These are phyloP conservation scores for Pachypsylla venusta DNA, from an alignment of 1,140 invertebrate genomes.

Conservation along the genomic window DNA sequence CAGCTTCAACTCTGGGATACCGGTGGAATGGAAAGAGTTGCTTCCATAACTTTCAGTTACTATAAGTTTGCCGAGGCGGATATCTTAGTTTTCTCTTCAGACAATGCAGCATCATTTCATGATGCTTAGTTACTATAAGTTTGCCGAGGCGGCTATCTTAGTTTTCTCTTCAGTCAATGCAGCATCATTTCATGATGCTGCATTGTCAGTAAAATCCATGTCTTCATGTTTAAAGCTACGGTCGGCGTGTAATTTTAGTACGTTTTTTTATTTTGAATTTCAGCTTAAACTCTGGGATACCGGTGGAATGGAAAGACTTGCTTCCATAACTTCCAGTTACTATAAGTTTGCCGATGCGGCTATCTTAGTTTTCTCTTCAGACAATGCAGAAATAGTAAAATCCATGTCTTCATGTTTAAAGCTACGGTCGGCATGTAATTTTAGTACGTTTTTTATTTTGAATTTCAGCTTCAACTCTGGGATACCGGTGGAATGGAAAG, in stretches of 20 bases:
- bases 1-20: slow-evolving; percentile 87
- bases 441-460: slow-evolving; percentile 23
- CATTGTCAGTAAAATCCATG: too few species aligned
- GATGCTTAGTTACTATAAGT: slow-evolving; percentile 77
- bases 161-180: too few species aligned
- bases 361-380: too few species aligned
- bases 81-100: slow-evolving; percentile 74
- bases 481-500: slow-evolving; percentile 89
- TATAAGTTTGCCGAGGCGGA: slow-evolving; percentile 88
- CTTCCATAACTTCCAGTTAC: slow-evolving; percentile 83
- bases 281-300: slow-evolving; percentile 87
- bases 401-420: too few species aligned
- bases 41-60: slow-evolving; percentile 83
- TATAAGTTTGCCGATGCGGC: too few species aligned
- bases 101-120: slow-evolving; percentile 82
- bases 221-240: too few species aligned
- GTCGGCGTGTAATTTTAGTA: too few species aligned
- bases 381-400: too few species aligned
- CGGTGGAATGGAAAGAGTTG: slow-evolving; percentile 83
- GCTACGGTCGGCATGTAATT: too few species aligned
- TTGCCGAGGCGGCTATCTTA: too few species aligned
- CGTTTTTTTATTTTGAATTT: slow-evolving; percentile 28
- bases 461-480: slow-evolving; percentile 69
- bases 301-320: slow-evolving; percentile 83
- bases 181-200: too few species aligned